These are phyloP conservation scores for Teleogryllus oceanicus DNA, from an alignment of 2,888 invertebrate genomes.

Conservation along the genomic window DNA sequence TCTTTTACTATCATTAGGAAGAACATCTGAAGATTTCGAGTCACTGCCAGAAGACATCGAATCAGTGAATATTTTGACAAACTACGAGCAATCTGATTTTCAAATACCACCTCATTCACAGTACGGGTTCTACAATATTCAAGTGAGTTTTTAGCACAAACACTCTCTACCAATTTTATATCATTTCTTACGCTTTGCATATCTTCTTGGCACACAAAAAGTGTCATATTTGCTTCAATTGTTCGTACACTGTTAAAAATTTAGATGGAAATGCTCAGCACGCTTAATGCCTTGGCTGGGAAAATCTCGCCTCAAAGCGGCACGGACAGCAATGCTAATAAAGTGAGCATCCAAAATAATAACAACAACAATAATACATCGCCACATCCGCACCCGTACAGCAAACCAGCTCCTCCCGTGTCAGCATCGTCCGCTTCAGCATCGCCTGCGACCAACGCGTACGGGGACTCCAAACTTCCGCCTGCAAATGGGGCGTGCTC, in stretches of 20 bases:
- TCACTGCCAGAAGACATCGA: too few species aligned
- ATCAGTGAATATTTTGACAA: too few species aligned
- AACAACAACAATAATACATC: conserved; percentile 38
- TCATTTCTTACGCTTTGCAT: conserved; percentile 10
- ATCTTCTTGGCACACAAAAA: background rate
- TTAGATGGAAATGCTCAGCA: conserved; percentile 66
- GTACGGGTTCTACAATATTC: too few species aligned
- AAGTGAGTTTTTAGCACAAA: too few species aligned
- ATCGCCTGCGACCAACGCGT: background rate
- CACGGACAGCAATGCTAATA: conserved; percentile 37
- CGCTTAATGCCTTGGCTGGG: conserved; percentile 82
- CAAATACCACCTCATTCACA: too few species aligned
- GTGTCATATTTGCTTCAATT: background rate
- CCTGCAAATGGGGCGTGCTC: conserved; percentile 28
- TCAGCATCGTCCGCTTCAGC: conserved; percentile 46
- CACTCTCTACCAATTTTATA: too few species aligned
- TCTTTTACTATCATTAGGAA: too few species aligned
- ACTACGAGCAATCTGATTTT: too few species aligned
- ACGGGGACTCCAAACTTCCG: conserved; percentile 23
- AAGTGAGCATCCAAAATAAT: conserved; percentile 34
- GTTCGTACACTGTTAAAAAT: conserved; percentile 2
- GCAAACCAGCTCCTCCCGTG: conserved; percentile 49
- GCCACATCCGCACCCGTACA: conserved; percentile 50
- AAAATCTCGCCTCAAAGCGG: conserved; percentile 69
- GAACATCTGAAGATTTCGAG: too few species aligned